Percentiles rank a stretch among this genome's conserved stretches.
These are phyloP conservation scores for Synanthedon vespiformis DNA, from an alignment of 2,888 invertebrate genomes.

Conservation along the genomic window DNA sequence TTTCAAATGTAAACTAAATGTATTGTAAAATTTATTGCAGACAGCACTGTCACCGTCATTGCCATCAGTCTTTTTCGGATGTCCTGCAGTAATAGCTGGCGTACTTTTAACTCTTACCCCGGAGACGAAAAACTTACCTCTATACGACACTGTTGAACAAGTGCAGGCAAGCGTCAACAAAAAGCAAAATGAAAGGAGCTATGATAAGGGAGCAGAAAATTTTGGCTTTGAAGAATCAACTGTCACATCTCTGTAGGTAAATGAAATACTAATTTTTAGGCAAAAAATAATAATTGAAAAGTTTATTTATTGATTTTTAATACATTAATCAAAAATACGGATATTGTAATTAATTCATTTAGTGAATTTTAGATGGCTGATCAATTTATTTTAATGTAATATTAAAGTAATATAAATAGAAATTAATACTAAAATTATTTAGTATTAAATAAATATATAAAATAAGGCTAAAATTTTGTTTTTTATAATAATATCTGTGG, in stretches of 20 bases:
- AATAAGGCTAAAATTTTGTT: too few relatives aligned
- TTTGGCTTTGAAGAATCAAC: not conserved
- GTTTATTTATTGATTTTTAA: too few relatives aligned
- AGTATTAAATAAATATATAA: too few relatives aligned
- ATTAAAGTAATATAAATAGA: too few relatives aligned
- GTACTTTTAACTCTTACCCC: constrained; percentile 34
- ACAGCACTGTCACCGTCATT: constrained; percentile 39
- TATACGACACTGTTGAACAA: constrained; percentile 47
- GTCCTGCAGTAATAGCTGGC: constrained; percentile 35
- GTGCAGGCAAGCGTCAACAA: constrained; percentile 22
- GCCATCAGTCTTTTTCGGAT: constrained; percentile 51
- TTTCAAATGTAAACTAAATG: not conserved
- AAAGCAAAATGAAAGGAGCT: not conserved
- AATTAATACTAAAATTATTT: too few relatives aligned
- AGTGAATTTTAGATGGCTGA: too few relatives aligned
- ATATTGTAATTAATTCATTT: too few relatives aligned
- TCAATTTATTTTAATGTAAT: too few relatives aligned
- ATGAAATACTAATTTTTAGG: too few relatives aligned
- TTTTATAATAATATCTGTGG: too few relatives aligned
- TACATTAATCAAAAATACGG: too few relatives aligned
- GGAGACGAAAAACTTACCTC: constrained; percentile 43
- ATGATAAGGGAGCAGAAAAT: not conserved
- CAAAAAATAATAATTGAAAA: too few relatives aligned
- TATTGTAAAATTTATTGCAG: constrained; percentile 24
- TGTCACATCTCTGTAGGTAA: not conserved